Base-by-base conservation (phyloP, 92 coral and sea anemone species). In the Bergia sp. region DNA sequence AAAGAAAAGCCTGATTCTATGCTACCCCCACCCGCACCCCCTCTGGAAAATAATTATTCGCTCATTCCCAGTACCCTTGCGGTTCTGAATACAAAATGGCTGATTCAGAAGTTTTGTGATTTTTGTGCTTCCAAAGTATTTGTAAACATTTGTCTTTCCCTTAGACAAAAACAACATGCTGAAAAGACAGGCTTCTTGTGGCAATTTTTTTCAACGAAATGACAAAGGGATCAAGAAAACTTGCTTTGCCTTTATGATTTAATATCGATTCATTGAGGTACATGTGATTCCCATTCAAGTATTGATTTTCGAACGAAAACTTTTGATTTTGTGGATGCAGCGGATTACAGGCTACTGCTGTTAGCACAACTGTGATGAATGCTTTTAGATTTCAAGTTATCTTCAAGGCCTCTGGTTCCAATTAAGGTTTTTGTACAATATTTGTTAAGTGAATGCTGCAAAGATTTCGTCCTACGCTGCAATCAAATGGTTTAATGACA, bases 11-110 rank as follows among this genome's bases (percentile, higher is more conserved):
- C 29, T 29, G 29, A 29, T 29, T 29, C 50, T 45, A 7, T 10
- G 50, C 50, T 50, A 0, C 15, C 57, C 16, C 57, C 11, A 13
- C 15, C 57, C 57, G 1, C 57, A 50, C 69, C 85, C 21, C 45
- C 36, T 37, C 47, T 47, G 10, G 38, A 5, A n/a, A 53, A 0
- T 55, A 11, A 23, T 49, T 53, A 37, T 72, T 29, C 84, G 23
- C 40, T 80, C 85, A 73, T 80, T 55, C 58, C 85, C 85, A 80
- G 85, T 84, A 7, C 87, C 13, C 43, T 29, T 23, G 23, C 67
- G 79, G 79, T 65, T 65, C 5, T 84, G 13, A 20, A 20, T 7
- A 23, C 55, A 84, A 84, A 84, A 84, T 84, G 87, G 87, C 87
- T 84, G 87, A 84, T 37, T 67, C 8, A 38, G 58, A 61, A n/a